phyloP scores from a whole-genome alignment of 2,888 invertebrate genomes.

The Lithophane socia region DNA sequence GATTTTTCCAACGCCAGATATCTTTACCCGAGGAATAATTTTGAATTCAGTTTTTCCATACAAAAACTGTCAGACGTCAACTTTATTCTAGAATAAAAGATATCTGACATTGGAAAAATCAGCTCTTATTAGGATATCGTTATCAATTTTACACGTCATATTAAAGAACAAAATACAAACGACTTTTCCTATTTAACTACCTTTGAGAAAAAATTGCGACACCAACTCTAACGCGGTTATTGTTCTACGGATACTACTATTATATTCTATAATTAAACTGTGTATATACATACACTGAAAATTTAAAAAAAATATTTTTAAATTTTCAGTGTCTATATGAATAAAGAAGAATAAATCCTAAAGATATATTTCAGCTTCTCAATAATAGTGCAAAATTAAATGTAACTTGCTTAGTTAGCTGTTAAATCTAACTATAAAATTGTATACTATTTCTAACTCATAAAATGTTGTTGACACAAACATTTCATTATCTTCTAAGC shows the following conservation, averaged over 20 bases:
- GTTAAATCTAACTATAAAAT: neutral
- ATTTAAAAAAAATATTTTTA: too few relatives aligned
- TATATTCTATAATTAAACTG: neutral
- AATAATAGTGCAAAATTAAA: neutral
- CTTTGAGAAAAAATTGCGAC: neutral
- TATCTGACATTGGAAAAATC: too few relatives aligned
- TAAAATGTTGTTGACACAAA: constrained; percentile 26
- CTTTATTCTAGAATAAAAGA: too few relatives aligned
- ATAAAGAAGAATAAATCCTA: neutral
- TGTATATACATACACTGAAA: too few relatives aligned
- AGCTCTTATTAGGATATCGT: too few relatives aligned
- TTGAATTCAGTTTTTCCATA: too few relatives aligned
- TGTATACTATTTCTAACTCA: neutral
- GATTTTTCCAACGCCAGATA: too few relatives aligned
- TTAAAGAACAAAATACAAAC: too few relatives aligned
- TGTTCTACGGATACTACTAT: neutral
- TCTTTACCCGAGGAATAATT: too few relatives aligned
- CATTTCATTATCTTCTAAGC: constrained; percentile 32
- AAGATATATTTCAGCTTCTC: neutral
- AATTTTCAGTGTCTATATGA: neutral
- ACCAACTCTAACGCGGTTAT: neutral
- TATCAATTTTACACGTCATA: too few relatives aligned
- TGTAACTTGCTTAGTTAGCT: neutral
- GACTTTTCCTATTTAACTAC: neutral
- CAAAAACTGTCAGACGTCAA: too few relatives aligned